Conservation (phyloP, 2,888 invertebrate genomes). For the Cryptus viduatorius region DNA sequence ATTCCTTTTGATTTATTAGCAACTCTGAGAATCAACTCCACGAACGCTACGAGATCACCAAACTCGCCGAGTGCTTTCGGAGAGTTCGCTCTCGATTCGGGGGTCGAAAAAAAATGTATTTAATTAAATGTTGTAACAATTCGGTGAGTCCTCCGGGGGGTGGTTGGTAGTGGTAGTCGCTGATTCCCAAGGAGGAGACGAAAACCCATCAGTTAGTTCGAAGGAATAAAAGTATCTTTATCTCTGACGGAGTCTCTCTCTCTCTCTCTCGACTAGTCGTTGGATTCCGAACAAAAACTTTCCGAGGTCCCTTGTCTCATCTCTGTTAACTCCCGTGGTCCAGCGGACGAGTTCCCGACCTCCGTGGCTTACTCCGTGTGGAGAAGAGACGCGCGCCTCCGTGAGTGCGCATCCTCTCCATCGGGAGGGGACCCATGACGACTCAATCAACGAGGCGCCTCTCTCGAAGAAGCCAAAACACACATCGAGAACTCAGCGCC, state of each 20-base stretch:
- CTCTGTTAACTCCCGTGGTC: conserved; percentile 21
- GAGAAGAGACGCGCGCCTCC: conserved; percentile 23
- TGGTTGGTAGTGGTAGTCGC: background rate
- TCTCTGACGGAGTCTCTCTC: background rate
- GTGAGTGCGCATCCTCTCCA: conserved; percentile 44
- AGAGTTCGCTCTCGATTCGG: conserved; percentile 21
- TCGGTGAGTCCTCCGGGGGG: conserved; percentile 61
- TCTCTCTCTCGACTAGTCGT: conserved; percentile 73
- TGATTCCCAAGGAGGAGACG: conserved; percentile 13
- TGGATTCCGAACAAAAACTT: conserved; percentile 79
- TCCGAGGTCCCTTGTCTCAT: conserved; percentile 35
- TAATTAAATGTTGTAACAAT: conserved; percentile 78
- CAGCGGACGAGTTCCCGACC: conserved; percentile 56
- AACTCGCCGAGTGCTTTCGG: conserved; percentile 12
- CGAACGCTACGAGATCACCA: conserved; percentile 28
- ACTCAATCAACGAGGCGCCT: conserved; percentile 63
- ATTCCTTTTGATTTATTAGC: conserved; percentile 70
- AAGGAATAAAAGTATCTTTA: conserved; percentile 27
- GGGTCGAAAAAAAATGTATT: conserved; percentile 74
- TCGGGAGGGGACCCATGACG: conserved; percentile 66
- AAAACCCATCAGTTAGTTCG: conserved; percentile 44
- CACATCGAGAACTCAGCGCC: background rate
- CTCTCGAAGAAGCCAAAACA: conserved; percentile 14
- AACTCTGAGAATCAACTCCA: conserved; percentile 36
- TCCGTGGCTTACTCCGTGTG: conserved; percentile 65